phyloP scores from a whole-genome alignment of 2,113 vertebrate species.

The Ageneiosus marmoratus region DNA sequence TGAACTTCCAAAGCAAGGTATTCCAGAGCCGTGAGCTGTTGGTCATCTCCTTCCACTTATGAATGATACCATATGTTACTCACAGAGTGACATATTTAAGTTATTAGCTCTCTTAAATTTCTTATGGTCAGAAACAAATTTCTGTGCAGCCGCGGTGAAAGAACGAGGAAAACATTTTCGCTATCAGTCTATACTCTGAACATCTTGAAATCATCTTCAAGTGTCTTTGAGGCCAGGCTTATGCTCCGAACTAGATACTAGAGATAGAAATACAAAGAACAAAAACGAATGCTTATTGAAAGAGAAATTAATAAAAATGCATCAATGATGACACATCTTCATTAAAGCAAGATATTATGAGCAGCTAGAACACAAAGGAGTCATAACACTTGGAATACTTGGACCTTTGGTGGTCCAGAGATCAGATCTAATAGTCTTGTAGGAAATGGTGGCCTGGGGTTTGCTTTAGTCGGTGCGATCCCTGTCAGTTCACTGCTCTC shows the following conservation, averaged over 20 bases:
- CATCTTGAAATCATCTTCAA: conserved; percentile 30
- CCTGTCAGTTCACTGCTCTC: neutral
- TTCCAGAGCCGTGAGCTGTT: conserved; percentile 13
- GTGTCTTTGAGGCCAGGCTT: conserved; percentile 3
- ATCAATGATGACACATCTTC: neutral
- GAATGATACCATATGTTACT: conserved; percentile 39
- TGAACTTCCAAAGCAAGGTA: neutral
- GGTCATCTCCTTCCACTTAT: conserved; percentile 11
- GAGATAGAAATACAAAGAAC: conserved; percentile 12
- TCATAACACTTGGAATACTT: neutral
- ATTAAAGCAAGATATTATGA: conserved; percentile 3
- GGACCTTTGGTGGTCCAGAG: neutral
- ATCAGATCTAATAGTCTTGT: neutral
- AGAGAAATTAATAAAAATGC: too few species aligned
- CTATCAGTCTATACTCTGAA: conserved; percentile 18
- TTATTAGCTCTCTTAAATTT: conserved; percentile 29
- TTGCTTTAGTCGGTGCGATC: neutral
- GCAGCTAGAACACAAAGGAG: neutral
- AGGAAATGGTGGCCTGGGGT: neutral
- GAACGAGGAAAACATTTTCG: conserved; percentile 17
- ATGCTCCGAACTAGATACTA: neutral
- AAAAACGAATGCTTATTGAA: too few species aligned
- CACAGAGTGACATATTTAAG: conserved; percentile 22
- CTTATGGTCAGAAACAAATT: conserved; percentile 43
- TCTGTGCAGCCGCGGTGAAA: conserved; percentile 35